Evolutionary conservation across 2,113 vertebrate species (phyloP).

Genomic region (Campylomormyrus tamandua): DNA sequence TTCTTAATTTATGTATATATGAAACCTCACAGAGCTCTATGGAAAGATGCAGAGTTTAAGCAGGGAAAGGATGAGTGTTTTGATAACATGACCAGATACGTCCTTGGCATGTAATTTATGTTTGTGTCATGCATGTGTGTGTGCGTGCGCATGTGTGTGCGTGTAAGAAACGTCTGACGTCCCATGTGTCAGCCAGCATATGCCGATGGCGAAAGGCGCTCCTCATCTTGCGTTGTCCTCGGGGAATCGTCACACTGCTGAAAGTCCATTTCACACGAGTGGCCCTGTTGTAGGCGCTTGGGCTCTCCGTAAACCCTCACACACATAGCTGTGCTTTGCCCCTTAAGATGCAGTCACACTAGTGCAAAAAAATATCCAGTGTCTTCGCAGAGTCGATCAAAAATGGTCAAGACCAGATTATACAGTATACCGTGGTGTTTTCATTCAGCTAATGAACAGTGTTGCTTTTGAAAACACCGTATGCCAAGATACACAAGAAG

Average conservation of each 20-base stretch:
- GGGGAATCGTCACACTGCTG: background rate
- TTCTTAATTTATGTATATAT: slow-evolving; percentile 69
- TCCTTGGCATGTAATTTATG: slow-evolving; percentile 64
- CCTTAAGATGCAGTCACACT: background rate
- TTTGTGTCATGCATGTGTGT: slow-evolving; percentile 49
- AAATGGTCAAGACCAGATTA: background rate
- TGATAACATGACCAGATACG: slow-evolving; percentile 56
- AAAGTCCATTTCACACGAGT: background rate
- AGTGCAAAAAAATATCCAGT: background rate
- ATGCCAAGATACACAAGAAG: background rate
- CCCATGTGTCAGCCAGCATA: background rate
- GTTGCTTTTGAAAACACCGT: background rate
- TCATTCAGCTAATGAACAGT: background rate
- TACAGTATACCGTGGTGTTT: background rate
- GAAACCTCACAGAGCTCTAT: slow-evolving; percentile 57
- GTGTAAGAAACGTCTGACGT: background rate
- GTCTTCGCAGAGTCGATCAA: background rate
- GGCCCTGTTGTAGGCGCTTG: background rate
- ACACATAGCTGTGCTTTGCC: background rate
- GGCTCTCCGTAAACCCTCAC: background rate
- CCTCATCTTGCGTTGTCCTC: background rate
- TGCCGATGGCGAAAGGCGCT: background rate
- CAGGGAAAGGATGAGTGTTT: slow-evolving; percentile 47
- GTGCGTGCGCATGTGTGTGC: slow-evolving; percentile 34
- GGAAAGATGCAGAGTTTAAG: slow-evolving; percentile 53